These are phyloP conservation scores for Aythya fuligula DNA, from an alignment of 2,797 vertebrate species.

Conservation along the genomic window DNA sequence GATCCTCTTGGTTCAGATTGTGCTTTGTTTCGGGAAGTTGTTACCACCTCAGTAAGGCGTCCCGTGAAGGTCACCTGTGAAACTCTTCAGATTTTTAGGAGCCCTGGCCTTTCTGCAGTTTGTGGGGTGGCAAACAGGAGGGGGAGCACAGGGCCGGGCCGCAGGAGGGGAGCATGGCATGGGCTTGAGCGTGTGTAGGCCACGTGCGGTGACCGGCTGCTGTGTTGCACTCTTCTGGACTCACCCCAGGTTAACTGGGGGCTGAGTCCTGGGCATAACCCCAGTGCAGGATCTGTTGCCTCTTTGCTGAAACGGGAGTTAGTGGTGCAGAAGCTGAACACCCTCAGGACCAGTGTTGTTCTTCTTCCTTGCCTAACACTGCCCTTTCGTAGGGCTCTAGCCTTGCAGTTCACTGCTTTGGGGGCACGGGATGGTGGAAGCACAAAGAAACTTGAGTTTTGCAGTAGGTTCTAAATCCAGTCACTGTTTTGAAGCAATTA, in stretches of 20 bases:
- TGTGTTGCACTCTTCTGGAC: background rate
- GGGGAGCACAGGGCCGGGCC: background rate
- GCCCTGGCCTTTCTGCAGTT: background rate
- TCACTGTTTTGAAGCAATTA: background rate
- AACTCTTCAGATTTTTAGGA: background rate
- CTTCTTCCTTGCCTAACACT: background rate
- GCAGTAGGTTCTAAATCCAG: background rate
- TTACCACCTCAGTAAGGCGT: accelerated
- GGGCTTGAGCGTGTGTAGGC: accelerated
- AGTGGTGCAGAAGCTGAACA: background rate
- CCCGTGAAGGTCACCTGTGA: background rate
- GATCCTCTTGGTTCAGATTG: background rate
- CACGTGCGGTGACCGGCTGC: too few species aligned
- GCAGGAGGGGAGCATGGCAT: background rate
- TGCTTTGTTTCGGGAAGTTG: background rate
- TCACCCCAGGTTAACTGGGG: background rate
- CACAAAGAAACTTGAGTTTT: background rate
- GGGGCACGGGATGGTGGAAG: background rate
- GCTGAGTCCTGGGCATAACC: background rate
- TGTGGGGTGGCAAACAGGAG: background rate
- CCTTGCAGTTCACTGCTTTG: background rate
- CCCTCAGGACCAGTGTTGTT: background rate
- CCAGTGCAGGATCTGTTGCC: background rate
- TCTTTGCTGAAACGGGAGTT: background rate
- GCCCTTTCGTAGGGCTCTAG: background rate